Evolutionary conservation across 2,797 vertebrate genomes (phyloP).

Genomic region (Brotogeris chrysoptera): DNA sequence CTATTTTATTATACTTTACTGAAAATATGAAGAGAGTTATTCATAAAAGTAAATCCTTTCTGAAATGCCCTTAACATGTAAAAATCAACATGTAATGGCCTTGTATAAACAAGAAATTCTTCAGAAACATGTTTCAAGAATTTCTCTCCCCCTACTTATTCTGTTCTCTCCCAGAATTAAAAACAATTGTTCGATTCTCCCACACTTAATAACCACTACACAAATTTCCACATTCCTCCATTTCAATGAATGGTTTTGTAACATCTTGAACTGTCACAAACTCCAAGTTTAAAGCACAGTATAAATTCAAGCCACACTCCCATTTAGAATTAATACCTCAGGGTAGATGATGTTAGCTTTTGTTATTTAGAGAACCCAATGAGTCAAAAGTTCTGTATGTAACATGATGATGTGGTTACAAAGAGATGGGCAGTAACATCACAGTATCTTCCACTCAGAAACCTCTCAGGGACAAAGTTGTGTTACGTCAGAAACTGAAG

Average conservation of each 20-base stretch:
- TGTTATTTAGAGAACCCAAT: constrained; percentile 12
- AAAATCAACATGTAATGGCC: not conserved
- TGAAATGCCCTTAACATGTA: not conserved
- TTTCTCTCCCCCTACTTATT: not conserved
- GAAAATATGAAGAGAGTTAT: not conserved
- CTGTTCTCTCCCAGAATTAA: not conserved
- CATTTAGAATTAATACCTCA: constrained; percentile 17
- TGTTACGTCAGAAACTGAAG: not conserved
- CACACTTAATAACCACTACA: not conserved
- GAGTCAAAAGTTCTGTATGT: constrained; percentile 55
- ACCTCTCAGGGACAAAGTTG: not conserved
- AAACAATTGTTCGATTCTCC: not conserved
- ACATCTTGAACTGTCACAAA: not conserved
- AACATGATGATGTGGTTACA: not conserved
- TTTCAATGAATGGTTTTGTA: not conserved
- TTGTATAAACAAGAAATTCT: not conserved
- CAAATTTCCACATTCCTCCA: not conserved
- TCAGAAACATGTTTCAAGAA: not conserved
- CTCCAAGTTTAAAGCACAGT: not conserved
- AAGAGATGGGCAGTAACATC: not conserved
- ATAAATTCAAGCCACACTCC: not conserved
- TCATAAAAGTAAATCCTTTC: not conserved
- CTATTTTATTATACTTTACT: not conserved
- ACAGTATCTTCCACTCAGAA: not conserved
- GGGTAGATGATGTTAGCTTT: not conserved